Base-by-base conservation (phyloP, 2,888 invertebrate species). In the Palloptera scutellata region DNA sequence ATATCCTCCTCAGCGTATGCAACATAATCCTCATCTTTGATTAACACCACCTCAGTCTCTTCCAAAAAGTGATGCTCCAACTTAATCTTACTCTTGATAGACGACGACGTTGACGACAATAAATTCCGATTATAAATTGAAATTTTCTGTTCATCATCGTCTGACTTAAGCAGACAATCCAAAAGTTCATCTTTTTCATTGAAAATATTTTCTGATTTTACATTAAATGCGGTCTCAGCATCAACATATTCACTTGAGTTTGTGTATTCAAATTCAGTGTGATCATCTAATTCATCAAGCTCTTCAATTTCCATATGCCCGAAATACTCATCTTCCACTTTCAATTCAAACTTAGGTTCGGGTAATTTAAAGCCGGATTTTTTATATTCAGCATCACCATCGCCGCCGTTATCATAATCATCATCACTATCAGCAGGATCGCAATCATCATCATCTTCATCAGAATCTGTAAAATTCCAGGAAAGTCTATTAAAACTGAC, bases 181-280 rank as follows among this genome's bases (percentile, higher is more conserved):
- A 81, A 66, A 9, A 83, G 71, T 55, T 81, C 77, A 63, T 81
- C 82, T 55, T 82, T 80, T 30, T 82, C 80, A 59, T 73, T 78
- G 41, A 81, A 81, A 10, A 81, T 77, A 57, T 77, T 79, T 4
- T 77, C 77, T 42, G 77, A 78, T 55, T 79, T 78, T 66, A 79
- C 82, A 8, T 83, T 83, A 1, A 77, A 67, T 15, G 41, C 68
- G 11, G 69, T 42, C 1, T 65, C 70, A 11, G 67, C 59, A 3
- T 61, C 59, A 12, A 79, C 76, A 55, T 70, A 74, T 51, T 75
- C 70, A 53, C 72, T 76, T 17, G 79, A 74, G 48, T 77, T 77
- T 11, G 74, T 76, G 19, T 78, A 82, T 61, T 78, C 79, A 48
- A 79, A 78, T 19, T 70, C 70, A 11, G 61, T 62, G 12, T 52